Base-by-base conservation (phyloP, 2,113 vertebrate species). In the Gavialis gangeticus region DNA sequence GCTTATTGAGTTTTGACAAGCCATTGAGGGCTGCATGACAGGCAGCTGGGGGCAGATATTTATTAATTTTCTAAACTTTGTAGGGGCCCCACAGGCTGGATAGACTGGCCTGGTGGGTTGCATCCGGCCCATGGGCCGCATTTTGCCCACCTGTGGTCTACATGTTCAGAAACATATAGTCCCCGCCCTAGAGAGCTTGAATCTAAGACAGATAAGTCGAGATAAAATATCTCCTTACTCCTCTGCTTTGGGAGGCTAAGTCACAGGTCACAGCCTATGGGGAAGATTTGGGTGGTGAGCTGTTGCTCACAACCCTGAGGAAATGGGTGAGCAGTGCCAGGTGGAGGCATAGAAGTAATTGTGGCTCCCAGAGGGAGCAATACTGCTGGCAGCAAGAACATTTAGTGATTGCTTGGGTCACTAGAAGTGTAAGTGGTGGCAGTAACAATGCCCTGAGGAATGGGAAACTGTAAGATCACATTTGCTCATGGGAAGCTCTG, bases 141-240 rank as follows among this genome's bases (percentile, higher is more conserved):
- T 46, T 46, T 46, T 46, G 46, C 46, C 9, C 46, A 46, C 46
- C 46, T 7, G 46, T 46, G 46, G 46, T 46, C 46, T 46, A 46
- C 46, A 9, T 46, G 46, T 46, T 46, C 46, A 46, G 46, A 46
- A 46, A 46, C 46, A 46, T 46, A 46, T 46, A 46, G 46, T 46
- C 46, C 8, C 46, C 9, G 46, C 46, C 46, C 46, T 46, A 46
- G 18, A 30, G 73, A 91, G 17, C 2, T 77, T 56, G 75, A 84
- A 77, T 6, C 14, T 28, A 28, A 63, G 30, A 46, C 19, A 0
- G 30, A 24, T 27, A 5, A 0, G 1, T 27, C 16, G 73, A 10
- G 57, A 57, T 71, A 30, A 71, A 71, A 71, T 37, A 5, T 11
- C 12, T 17, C 17, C 30, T 19, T 1, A 19, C 19, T 37, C 9